A percentile compares a stretch with the other conserved stretches of the same genome.
Evolutionary conservation across 2,888 invertebrate genomes (phyloP).

Genomic region (Lamellibrachia satsuma): DNA sequence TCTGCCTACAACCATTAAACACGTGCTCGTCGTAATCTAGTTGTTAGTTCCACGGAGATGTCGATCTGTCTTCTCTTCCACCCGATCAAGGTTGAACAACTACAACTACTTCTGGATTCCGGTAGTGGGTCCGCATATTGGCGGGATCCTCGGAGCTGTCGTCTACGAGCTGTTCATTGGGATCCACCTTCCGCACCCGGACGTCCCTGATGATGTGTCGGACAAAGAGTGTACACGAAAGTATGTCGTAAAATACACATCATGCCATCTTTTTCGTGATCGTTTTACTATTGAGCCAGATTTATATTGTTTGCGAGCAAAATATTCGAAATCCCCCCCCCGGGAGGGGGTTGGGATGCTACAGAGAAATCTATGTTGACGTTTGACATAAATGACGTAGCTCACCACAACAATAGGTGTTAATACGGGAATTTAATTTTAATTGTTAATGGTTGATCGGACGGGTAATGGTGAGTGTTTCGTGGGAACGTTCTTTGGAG

Average conservation of each 20-base stretch:
- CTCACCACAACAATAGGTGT: too few species aligned
- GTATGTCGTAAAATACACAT: not conserved
- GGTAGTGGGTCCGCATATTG: slow-evolving; percentile 68
- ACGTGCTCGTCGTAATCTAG: too few species aligned
- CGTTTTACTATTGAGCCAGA: not conserved
- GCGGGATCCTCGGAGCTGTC: slow-evolving; percentile 69
- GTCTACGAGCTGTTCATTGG: slow-evolving; percentile 68
- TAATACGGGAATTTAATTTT: too few species aligned
- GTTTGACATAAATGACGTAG: not conserved
- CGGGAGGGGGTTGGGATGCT: not conserved
- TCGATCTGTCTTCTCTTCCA: not conserved
- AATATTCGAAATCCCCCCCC: not conserved
- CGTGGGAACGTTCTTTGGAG: too few species aligned
- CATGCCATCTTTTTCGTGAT: not conserved
- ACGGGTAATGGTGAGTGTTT: too few species aligned
- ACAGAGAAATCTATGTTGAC: not conserved
- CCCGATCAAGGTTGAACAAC: slow-evolving; percentile 56
- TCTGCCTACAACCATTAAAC: too few species aligned
- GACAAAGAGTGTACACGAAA: not conserved
- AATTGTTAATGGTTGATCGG: too few species aligned
- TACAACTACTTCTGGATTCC: slow-evolving; percentile 70
- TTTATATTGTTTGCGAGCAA: not conserved
- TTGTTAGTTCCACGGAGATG: not conserved
- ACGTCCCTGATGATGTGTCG: slow-evolving; percentile 8
- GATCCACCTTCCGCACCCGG: slow-evolving; percentile 66